Evolutionary conservation across 2,888 invertebrate species (phyloP).

Genomic region (Tortrix viridana): DNA sequence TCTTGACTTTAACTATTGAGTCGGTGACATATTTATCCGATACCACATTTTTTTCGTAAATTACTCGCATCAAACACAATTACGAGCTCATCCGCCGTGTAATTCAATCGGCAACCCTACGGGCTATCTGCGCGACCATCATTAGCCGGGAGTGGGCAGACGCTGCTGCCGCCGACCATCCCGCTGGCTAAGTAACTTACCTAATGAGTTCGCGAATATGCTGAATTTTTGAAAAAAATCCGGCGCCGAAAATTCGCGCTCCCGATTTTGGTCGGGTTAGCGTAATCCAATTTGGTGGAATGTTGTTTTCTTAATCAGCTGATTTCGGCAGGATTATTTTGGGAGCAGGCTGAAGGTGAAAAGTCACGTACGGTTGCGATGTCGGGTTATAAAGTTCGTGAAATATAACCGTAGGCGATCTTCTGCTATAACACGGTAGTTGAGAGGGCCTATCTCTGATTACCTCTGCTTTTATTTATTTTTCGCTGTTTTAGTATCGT

Average conservation of each 20-base stretch:
- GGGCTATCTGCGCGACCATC: conserved; percentile 67
- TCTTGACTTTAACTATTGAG: too few relatives aligned
- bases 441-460: too few relatives aligned
- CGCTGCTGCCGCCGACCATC: conserved; percentile 71
- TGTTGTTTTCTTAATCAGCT: conserved; percentile 35
- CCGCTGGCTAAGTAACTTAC: conserved; percentile 52
- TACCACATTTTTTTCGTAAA: too few relatives aligned
- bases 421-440: too few relatives aligned
- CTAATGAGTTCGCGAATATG: conserved; percentile 47
- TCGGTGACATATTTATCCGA: too few relatives aligned
- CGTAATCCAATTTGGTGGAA: conserved; percentile 33
- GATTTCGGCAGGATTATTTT: not conserved
- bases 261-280: conserved; percentile 13
- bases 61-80: conserved; percentile 1
- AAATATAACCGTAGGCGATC: too few relatives aligned
- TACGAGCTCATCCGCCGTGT: conserved; percentile 10
- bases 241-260: conserved; percentile 13
- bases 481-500: too few relatives aligned
- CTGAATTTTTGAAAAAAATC: conserved; percentile 40
- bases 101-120: conserved; percentile 60
- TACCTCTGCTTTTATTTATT: too few relatives aligned
- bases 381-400: too few relatives aligned
- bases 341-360: not conserved
- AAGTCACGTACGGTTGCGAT: not conserved
- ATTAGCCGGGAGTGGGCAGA: conserved; percentile 57